Evolutionary conservation across 1,140 invertebrate genomes (phyloP).

Genomic region (Carposina sasakii): DNA sequence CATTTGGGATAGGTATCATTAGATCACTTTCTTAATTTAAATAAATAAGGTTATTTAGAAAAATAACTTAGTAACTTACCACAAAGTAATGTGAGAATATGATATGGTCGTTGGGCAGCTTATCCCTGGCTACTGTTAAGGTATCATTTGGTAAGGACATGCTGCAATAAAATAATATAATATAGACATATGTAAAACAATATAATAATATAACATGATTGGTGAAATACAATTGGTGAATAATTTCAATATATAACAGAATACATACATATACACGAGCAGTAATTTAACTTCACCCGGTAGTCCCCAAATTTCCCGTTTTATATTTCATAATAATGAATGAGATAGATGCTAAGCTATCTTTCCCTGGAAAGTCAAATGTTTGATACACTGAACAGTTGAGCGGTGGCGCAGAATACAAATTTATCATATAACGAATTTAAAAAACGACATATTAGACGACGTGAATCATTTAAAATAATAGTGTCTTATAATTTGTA

Average conservation of each 20-base stretch:
- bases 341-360: no score
- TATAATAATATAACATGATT: neutral
- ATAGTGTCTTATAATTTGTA: no score
- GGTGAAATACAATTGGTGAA: neutral
- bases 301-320: no score
- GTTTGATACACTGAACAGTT: no score
- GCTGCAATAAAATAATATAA: constrained; percentile 36
- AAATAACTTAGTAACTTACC: constrained; percentile 27
- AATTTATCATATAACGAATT: no score
- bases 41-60: neutral
- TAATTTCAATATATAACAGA: neutral
- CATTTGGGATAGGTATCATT: neutral
- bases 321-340: no score
- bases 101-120: constrained; percentile 25
- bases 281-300: no score
- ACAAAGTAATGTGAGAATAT: constrained; percentile 48
- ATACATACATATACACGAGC: constrained; percentile 51
- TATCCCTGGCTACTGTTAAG: constrained; percentile 38
- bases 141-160: constrained; percentile 44
- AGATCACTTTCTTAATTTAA: neutral
- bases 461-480: no score
- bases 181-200: constrained; percentile 8
- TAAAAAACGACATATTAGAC: no score
- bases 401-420: no score
- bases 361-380: no score